A percentile compares a stretch with the other conserved stretches of the same genome.
Conservation (phyloP, 2,113 vertebrate genomes). For the Sphyrna mokarran region DNA sequence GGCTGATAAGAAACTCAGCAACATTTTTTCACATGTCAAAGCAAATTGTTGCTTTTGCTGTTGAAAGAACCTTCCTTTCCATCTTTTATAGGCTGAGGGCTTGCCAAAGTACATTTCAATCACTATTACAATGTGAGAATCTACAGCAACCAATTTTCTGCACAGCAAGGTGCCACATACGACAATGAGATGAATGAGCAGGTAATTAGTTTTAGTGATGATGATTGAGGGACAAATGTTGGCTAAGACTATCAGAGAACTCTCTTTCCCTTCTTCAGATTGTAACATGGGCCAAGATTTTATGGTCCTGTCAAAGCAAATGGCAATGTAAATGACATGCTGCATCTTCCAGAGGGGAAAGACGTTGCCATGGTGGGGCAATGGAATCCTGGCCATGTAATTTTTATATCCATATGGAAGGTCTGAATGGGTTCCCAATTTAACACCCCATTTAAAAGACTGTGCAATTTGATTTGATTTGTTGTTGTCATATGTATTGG, state of each 20-base stretch:
- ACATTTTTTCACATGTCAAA: not conserved
- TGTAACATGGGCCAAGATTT: too few species aligned
- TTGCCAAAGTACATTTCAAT: not conserved
- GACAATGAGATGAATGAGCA: not conserved
- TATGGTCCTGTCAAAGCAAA: too few species aligned
- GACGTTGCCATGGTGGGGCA: too few species aligned
- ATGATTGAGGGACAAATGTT: too few species aligned
- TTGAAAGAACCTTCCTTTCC: not conserved
- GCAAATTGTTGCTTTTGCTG: not conserved
- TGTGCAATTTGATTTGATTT: too few species aligned
- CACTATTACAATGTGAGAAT: not conserved
- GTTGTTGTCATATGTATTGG: too few species aligned
- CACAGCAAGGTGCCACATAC: conserved; percentile 1
- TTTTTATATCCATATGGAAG: not conserved
- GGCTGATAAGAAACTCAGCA: not conserved
- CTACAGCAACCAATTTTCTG: not conserved
- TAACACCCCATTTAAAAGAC: not conserved
- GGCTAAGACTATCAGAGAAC: not conserved
- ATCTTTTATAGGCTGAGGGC: not conserved
- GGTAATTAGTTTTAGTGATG: not conserved
- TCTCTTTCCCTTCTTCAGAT: not conserved
- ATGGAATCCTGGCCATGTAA: too few species aligned
- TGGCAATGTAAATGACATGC: too few species aligned
- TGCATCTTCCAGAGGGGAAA: too few species aligned
- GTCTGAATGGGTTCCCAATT: not conserved